A percentile compares a stretch with the other conserved stretches of the same genome.
phyloP scores from a whole-genome alignment of 2,113 vertebrate species.

The Alosa alosa region DNA sequence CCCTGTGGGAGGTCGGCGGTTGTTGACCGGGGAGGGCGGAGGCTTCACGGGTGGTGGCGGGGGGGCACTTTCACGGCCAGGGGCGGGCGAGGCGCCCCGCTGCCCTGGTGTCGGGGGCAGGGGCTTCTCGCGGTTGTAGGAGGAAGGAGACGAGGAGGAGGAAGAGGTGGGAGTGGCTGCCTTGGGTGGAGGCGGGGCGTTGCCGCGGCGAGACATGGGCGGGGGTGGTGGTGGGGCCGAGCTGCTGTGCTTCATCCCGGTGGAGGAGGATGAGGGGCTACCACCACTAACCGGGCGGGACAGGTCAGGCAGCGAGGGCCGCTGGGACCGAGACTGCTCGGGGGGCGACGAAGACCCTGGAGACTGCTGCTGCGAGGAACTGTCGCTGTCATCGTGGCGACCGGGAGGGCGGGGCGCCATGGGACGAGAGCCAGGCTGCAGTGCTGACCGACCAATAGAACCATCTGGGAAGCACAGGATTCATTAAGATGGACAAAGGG shows the following conservation, averaged over 20 bases:
- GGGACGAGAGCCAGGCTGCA: slow-evolving; percentile 72
- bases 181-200: slow-evolving; percentile 74
- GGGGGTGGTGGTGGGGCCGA: slow-evolving; percentile 78
- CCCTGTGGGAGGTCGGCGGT: slow-evolving; percentile 59
- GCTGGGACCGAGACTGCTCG: slow-evolving; percentile 76
- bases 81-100: slow-evolving; percentile 70
- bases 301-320: slow-evolving; percentile 84
- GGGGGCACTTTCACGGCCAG: slow-evolving; percentile 57
- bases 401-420: slow-evolving; percentile 77
- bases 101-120: slow-evolving; percentile 66
- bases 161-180: slow-evolving; percentile 51
- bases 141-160: neutral
- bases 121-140: slow-evolving; percentile 76
- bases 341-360: slow-evolving; percentile 62
- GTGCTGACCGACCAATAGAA: slow-evolving; percentile 39
- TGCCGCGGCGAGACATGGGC: slow-evolving; percentile 73
- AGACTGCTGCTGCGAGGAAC: slow-evolving; percentile 50
- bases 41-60: slow-evolving; percentile 76
- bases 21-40: slow-evolving; percentile 82
- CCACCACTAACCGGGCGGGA: slow-evolving; percentile 68
- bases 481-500: neutral
- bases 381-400: slow-evolving; percentile 64
- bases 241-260: slow-evolving; percentile 86
- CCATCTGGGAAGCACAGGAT: neutral
- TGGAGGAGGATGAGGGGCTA: slow-evolving; percentile 72